phyloP scores from a whole-genome alignment of 2,888 invertebrate species.

The Tupiocoris notatus region DNA sequence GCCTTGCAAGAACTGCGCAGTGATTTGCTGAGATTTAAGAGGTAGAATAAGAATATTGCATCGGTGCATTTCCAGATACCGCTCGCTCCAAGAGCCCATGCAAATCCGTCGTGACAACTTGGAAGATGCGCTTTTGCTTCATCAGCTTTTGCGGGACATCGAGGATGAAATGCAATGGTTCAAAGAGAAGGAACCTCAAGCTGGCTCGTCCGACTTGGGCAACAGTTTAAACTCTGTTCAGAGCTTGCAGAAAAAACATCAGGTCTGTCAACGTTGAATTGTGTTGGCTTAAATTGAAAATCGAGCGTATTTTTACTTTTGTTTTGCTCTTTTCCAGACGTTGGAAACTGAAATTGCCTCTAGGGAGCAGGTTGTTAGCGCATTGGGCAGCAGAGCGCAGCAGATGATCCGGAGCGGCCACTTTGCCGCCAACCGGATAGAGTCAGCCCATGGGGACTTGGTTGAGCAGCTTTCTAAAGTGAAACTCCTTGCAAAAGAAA shows the following conservation, averaged over 20 bases:
- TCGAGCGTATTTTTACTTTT: no score
- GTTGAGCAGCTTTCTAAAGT: slow-evolving; percentile 68
- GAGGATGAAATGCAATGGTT: slow-evolving; percentile 93
- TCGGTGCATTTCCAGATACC: slow-evolving; percentile 69
- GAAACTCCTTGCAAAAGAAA: slow-evolving; percentile 68
- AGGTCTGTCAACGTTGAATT: slow-evolving; percentile 57
- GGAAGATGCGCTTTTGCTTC: slow-evolving; percentile 82
- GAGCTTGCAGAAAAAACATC: slow-evolving; percentile 89
- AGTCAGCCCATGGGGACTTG: slow-evolving; percentile 65
- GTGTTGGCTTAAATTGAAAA: no score
- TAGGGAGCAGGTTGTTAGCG: slow-evolving; percentile 78
- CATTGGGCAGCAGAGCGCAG: slow-evolving; percentile 70
- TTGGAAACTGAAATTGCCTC: slow-evolving; percentile 86
- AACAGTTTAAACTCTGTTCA: slow-evolving; percentile 72
- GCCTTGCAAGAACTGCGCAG: no score
- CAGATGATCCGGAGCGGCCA: slow-evolving; percentile 81
- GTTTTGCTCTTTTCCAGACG: slow-evolving; percentile 57
- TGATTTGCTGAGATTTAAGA: no score
- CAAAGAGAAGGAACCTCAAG: slow-evolving; percentile 70
- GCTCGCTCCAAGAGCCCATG: slow-evolving; percentile 82
- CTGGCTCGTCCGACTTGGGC: slow-evolving; percentile 70
- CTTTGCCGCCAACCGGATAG: slow-evolving; percentile 76
- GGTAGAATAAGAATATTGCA: no score
- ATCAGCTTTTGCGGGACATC: slow-evolving; percentile 87
- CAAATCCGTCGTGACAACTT: slow-evolving; percentile 88